Base-by-base conservation (phyloP, 2,888 invertebrate species). In the Griposia aprilina region DNA sequence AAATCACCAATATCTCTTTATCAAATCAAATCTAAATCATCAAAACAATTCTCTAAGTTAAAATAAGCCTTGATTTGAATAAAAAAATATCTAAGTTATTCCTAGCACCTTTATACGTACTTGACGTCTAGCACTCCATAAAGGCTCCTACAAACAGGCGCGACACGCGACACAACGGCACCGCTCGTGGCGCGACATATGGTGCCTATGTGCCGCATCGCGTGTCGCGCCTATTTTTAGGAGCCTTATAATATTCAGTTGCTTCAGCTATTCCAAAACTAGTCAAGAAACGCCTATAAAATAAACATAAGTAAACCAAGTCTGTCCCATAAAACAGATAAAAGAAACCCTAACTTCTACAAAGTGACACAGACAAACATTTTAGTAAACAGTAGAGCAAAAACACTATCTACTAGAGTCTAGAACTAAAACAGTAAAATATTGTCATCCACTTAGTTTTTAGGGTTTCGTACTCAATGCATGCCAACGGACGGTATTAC, bases 301-400 rank as follows among this genome's bases (percentile, higher is more conserved):
- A 36, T 65, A 41, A 17, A 50, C 55, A 23, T 36, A 67, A 48
- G n/a, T 59, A 50, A 57, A 76, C 50, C 45, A 75, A 30, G 55
- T 55, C 36, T n/a, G 15, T 1, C 15, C 41, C 75, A 62, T 62
- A 81, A 81, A 75, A 63, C 1, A 60, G n/a, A 75, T 75, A 81
- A 81, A 66, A 66, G 26, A 67, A 65, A 69, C 68, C 26, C 17
- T 13, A 68, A 65, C 50, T 30, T 30, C n/a, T 13, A 66, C 48
- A 52, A 76, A 65, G 45, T 57, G 41, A 63, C 68, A 59, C 7
- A 68, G 17, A 17, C 50, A 41, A 63, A 57, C 10, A 81, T 26
- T 69, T 36, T n/a, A 45, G 45, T 57, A 48, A 63, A 65, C 17
- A 41, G 36, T 2, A 15, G 11, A 50, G 63, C 26, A 78, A 78